Conservation (phyloP, 2,888 invertebrate species). For the Lasioglossum zephyrum region DNA sequence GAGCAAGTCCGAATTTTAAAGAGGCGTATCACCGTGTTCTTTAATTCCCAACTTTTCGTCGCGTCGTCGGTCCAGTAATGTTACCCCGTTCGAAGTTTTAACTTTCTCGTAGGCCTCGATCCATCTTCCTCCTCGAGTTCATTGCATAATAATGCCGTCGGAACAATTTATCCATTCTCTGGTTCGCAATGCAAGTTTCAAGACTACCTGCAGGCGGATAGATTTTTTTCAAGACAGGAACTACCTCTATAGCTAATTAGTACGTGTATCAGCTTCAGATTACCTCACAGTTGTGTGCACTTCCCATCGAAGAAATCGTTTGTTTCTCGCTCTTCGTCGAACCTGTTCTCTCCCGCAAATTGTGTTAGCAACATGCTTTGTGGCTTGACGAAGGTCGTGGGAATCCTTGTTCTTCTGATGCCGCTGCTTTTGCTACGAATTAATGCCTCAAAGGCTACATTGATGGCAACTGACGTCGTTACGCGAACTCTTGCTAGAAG, state of each 20-base stretch:
- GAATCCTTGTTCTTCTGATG: no score
- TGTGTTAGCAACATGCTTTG: background rate
- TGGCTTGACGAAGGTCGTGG: background rate
- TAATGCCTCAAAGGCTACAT: background rate
- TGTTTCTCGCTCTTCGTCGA: background rate
- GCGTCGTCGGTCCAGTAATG: background rate
- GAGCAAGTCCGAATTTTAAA: background rate
- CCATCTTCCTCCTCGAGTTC: background rate
- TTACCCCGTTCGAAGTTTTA: conserved; percentile 12
- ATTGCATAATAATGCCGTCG: conserved; percentile 39
- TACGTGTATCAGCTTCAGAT: background rate
- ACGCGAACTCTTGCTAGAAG: background rate
- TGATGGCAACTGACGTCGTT: background rate
- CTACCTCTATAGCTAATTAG: background rate
- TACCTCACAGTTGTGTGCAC: background rate
- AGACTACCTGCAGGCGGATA: background rate
- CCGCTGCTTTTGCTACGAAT: background rate
- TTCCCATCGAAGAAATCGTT: background rate
- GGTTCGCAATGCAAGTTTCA: conserved; percentile 17
- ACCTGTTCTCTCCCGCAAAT: background rate
- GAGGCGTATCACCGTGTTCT: conserved; percentile 3
- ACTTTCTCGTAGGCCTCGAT: background rate
- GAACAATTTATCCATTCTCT: conserved; percentile 20
- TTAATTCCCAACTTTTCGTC: conserved; percentile 33
- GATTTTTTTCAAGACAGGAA: background rate